These are phyloP conservation scores for Dasypogon diadema DNA, from an alignment of 2,888 invertebrate genomes.

Conservation along the genomic window DNA sequence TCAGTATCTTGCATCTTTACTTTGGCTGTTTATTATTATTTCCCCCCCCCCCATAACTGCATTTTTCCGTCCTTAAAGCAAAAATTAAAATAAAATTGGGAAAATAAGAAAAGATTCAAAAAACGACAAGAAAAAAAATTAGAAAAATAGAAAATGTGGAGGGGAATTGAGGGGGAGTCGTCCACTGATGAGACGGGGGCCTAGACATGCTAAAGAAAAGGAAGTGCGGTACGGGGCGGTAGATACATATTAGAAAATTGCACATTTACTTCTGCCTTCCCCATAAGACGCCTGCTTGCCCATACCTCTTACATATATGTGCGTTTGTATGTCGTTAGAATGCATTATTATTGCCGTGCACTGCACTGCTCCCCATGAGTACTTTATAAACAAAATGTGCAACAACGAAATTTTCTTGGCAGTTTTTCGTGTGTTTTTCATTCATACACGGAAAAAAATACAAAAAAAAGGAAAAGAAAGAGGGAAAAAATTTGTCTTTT, in stretches of 20 bases:
- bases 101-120: too few relatives aligned
- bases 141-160: constrained; percentile 11
- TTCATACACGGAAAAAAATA: background rate
- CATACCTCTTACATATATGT: background rate
- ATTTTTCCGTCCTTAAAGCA: background rate
- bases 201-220: background rate
- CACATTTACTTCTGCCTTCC: constrained; percentile 9
- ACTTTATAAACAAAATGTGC: constrained; percentile 34
- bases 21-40: background rate
- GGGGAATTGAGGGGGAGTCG: constrained; percentile 3
- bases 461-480: constrained; percentile 8
- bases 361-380: background rate
- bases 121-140: constrained; percentile 7
- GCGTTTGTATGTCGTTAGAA: constrained; percentile 42
- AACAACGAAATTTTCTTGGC: constrained; percentile 25
- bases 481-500: background rate
- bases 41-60: background rate
- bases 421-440: background rate
- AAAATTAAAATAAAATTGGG: constrained; percentile 7
- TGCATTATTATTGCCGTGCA: background rate
- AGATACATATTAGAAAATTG: constrained; percentile 40
- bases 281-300: background rate
- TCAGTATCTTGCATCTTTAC: background rate
- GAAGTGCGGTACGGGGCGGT: too few relatives aligned
- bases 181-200: background rate